Evolutionary conservation across 2,797 vertebrate species (phyloP).

Genomic region (Hybognathus amarus): DNA sequence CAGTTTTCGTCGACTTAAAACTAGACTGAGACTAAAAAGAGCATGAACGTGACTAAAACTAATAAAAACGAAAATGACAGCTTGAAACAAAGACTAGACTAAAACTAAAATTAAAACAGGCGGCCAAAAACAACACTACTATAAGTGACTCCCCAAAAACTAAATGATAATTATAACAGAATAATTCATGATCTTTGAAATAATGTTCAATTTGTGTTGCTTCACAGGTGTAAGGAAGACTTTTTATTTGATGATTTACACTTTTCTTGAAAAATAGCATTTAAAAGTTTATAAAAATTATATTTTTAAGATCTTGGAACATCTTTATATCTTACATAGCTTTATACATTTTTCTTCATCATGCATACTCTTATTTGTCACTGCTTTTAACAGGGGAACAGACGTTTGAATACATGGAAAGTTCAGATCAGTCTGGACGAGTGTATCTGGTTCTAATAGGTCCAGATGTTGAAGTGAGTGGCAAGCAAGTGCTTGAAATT

Average conservation of each 20-base stretch:
- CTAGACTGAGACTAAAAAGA: no score
- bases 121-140: no score
- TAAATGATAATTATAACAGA: neutral
- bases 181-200: neutral
- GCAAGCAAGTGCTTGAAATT: neutral
- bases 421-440: neutral
- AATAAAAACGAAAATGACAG: no score
- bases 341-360: neutral
- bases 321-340: neutral
- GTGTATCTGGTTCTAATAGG: neutral
- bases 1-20: no score
- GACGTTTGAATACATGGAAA: neutral
- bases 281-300: neutral
- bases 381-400: neutral
- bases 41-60: no score
- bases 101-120: no score
- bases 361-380: neutral
- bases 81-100: no score
- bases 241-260: neutral
- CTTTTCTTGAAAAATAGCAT: neutral
- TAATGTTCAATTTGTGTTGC: neutral
- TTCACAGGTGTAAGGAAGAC: neutral
- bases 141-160: neutral
- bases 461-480: neutral
- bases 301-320: neutral